Conservation (phyloP, 2,888 invertebrate genomes). For the Campoletis raptor region DNA sequence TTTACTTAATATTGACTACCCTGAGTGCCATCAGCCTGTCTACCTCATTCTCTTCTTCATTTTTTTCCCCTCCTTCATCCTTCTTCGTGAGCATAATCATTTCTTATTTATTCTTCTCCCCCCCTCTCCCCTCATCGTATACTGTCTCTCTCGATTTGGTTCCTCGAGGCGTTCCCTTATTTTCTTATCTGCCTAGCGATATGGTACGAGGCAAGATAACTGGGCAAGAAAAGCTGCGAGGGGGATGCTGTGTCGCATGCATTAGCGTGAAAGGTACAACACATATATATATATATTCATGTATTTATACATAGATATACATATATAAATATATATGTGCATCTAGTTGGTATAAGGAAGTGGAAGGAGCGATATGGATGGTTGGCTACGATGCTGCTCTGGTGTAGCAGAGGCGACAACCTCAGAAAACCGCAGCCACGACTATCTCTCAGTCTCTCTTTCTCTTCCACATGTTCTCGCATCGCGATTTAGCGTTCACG, state of each 20-base stretch:
- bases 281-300: constrained; percentile 27
- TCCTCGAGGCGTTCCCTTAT: constrained; percentile 47
- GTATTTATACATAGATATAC: constrained; percentile 8
- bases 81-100: constrained; percentile 56
- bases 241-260: constrained; percentile 62
- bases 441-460: constrained; percentile 23
- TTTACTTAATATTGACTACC: constrained; percentile 5
- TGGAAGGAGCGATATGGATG: constrained; percentile 60
- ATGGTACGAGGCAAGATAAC: constrained; percentile 47
- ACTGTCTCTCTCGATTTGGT: not conserved
- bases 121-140: not conserved
- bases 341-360: constrained; percentile 54
- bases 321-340: constrained; percentile 17
- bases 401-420: constrained; percentile 49
- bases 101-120: constrained; percentile 63
- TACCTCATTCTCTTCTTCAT: constrained; percentile 1
- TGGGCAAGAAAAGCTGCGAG: constrained; percentile 49
- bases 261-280: constrained; percentile 64
- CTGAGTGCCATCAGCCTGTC: not conserved
- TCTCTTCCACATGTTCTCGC: constrained; percentile 32
- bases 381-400: constrained; percentile 48
- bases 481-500: constrained; percentile 68
- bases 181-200: constrained; percentile 64
- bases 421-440: constrained; percentile 58
- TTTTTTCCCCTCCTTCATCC: constrained; percentile 27